Conservation (phyloP, 2,888 invertebrate genomes). For the Drosophila mayaguana region DNA sequence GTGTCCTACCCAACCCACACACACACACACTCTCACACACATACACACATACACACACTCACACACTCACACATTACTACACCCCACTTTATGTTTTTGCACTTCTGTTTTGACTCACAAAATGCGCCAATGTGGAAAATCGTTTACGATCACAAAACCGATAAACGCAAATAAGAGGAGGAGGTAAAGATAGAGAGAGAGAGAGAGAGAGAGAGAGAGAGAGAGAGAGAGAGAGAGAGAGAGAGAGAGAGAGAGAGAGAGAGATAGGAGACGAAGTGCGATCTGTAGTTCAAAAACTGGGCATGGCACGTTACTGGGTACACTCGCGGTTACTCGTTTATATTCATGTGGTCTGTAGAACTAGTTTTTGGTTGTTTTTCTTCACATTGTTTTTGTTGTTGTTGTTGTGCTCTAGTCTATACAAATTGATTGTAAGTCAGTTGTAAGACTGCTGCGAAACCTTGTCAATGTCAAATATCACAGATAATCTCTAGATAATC, state of each 20-base stretch:
- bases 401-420: background rate
- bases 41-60: background rate
- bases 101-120: slow-evolving; percentile 20
- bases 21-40: background rate
- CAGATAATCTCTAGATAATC: slow-evolving; percentile 5
- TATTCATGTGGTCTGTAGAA: background rate
- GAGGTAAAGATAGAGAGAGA: background rate
- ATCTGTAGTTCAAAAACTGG: slow-evolving; percentile 4
- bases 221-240: background rate
- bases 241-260: too few relatives aligned
- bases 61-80: background rate
- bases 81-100: slow-evolving; percentile 4
- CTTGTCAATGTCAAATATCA: slow-evolving; percentile 19
- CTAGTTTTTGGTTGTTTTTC: background rate
- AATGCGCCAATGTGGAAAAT: slow-evolving; percentile 70
- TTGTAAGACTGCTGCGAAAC: background rate
- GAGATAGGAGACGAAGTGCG: background rate
- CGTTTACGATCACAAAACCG: slow-evolving; percentile 58
- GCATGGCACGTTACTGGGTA: slow-evolving; percentile 4
- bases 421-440: slow-evolving; percentile 3
- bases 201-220: background rate
- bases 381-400: background rate
- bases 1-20: slow-evolving; percentile 18
- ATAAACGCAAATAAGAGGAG: slow-evolving; percentile 21
- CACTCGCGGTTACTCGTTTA: background rate